These are phyloP conservation scores for Sylvia borin DNA, from an alignment of 2,797 vertebrate species.

Conservation along the genomic window DNA sequence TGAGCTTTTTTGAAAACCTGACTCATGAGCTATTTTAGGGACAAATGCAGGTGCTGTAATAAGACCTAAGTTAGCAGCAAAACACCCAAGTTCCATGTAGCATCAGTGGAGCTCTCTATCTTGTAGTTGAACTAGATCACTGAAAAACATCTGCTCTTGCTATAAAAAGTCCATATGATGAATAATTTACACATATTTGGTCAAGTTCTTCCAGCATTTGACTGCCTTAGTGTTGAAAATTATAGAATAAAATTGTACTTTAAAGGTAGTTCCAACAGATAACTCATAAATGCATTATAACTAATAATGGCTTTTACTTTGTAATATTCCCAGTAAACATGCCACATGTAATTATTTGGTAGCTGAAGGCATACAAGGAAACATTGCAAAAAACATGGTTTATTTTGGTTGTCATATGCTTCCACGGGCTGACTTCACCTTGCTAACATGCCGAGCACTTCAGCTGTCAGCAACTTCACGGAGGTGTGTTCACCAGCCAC, in stretches of 20 bases:
- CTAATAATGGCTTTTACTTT: neutral
- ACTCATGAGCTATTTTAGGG: slow-evolving; percentile 26
- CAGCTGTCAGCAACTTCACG: neutral
- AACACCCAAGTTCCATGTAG: neutral
- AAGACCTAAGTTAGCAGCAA: neutral
- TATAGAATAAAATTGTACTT: neutral
- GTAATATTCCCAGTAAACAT: neutral
- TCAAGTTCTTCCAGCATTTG: neutral
- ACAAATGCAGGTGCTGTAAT: slow-evolving; percentile 2
- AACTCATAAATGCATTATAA: neutral
- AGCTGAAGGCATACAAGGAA: neutral
- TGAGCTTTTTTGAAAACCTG: slow-evolving; percentile 22
- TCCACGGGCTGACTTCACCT: neutral
- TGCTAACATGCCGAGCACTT: neutral
- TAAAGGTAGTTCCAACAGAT: neutral
- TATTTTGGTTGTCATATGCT: neutral
- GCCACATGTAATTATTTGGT: neutral
- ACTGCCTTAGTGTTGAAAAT: neutral
- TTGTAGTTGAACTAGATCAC: neutral
- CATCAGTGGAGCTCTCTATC: neutral
- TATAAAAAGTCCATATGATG: neutral
- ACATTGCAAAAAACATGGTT: neutral
- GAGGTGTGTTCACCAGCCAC: neutral
- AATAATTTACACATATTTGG: neutral
- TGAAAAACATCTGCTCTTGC: neutral